phyloP scores from a whole-genome alignment of 2,888 invertebrate species.

The Cerastis rubricosa region DNA sequence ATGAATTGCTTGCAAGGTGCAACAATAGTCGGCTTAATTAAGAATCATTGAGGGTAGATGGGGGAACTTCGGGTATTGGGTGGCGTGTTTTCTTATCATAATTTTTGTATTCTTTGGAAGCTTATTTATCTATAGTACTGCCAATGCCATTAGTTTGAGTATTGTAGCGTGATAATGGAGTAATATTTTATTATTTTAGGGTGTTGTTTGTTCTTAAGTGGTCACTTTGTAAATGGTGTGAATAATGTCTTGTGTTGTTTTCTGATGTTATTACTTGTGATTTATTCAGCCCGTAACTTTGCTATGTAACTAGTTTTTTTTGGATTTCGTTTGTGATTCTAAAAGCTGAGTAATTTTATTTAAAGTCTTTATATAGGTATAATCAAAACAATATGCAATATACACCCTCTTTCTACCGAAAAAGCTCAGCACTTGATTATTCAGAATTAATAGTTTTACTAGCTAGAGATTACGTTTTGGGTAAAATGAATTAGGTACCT shows the following conservation, averaged over 20 bases:
- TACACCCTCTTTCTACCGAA: neutral
- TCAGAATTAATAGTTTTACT: neutral
- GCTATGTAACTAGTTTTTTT: neutral
- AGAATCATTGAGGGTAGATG: constrained; percentile 77
- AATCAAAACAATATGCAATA: neutral
- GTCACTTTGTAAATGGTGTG: constrained; percentile 28
- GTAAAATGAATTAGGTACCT: neutral
- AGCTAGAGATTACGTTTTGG: neutral
- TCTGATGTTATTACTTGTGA: neutral
- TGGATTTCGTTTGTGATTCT: neutral
- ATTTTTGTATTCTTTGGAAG: constrained; percentile 50
- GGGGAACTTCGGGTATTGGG: constrained; percentile 63
- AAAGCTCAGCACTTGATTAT: neutral
- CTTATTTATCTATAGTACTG: constrained; percentile 44
- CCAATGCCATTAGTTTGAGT: constrained; percentile 49
- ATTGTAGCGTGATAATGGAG: constrained; percentile 48
- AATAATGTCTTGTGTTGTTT: neutral
- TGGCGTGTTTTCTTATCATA: constrained; percentile 63
- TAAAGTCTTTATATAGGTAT: neutral
- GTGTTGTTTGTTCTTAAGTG: constrained; percentile 41
- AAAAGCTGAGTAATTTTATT: neutral
- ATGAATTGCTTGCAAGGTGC: constrained; percentile 84
- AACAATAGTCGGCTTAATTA: constrained; percentile 85
- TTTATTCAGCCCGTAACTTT: neutral
- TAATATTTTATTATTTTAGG: constrained; percentile 42